Conservation (phyloP, 2,888 invertebrate genomes). For the Empis livida region DNA sequence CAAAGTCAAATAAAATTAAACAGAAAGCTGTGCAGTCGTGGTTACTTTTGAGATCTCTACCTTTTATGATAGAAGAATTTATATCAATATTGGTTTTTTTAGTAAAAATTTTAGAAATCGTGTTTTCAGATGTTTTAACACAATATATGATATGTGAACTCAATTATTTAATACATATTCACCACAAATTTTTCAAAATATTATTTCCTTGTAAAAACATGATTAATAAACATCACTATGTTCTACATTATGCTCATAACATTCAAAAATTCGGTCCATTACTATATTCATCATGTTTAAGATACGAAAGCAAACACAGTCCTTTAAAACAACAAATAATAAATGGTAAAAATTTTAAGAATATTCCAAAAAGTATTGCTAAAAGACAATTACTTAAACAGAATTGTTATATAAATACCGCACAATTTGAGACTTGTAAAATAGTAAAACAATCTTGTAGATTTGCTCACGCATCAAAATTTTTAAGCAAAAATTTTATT, state of each 20-base stretch:
- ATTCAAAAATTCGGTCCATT: constrained; percentile 2
- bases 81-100: background rate
- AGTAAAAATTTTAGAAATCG: constrained; percentile 3
- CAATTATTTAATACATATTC: background rate
- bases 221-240: constrained; percentile 6
- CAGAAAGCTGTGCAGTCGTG: constrained; percentile 4
- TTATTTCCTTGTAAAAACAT: constrained; percentile 3
- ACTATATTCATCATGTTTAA: background rate
- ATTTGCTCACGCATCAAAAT: background rate
- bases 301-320: constrained; percentile 5
- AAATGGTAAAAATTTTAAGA: constrained; percentile 3
- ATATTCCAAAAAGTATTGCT: constrained; percentile 4
- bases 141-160: constrained; percentile 1
- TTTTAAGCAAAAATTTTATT: background rate
- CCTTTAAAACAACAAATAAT: constrained; percentile 3
- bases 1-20: constrained; percentile 2
- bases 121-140: background rate
- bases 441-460: background rate
- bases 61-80: constrained; percentile 2
- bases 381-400: constrained; percentile 3
- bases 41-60: constrained; percentile 4
- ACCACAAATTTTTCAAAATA: constrained; percentile 2
- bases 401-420: constrained; percentile 1
- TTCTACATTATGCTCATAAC: constrained; percentile 1
- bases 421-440: background rate